Base-by-base conservation (phyloP, 2,113 vertebrate species). In the Dipodomys spectabilis region DNA sequence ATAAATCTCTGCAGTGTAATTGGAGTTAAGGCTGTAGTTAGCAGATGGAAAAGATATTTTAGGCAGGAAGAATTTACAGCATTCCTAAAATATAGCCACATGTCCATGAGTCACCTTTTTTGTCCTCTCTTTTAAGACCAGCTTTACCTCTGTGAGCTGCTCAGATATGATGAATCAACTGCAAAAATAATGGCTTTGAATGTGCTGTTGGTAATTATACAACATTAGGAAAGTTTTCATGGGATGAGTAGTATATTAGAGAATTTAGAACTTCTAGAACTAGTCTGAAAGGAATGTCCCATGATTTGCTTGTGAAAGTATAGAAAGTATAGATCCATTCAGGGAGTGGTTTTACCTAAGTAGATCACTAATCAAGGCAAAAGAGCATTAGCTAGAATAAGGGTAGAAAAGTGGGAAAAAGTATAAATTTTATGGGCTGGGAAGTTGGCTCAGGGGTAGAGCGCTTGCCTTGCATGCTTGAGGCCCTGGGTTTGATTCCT, bases 1-100 rank as follows among this genome's bases (percentile, higher is more conserved):
- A 92, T 93, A 94, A 71, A 88, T 93, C 92, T 96, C 82, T 57
- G 39, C 79, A 73, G 75, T 91, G 71, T 80, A 94, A 92, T 0
- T 93, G 82, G 88, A 96, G 62, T 94, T 94, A 91, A 95, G 94
- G 91, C 72, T 91, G 60, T 93, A 91, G 94, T 94, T 92, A 81
- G 93, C 95, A 97, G 96, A 97, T 95, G 93, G 96, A 91, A 89
- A 94, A 95, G 90, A 82, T 96, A 95, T 96, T 96, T 96, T 94
- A 88, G 85, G 93, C 49, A 90, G 82, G 53, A 96, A 39, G 74
- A 95, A 94, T 97, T 93, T 94, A 73, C 79, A 68, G 82, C 87
- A 68, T 89, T 96, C 93, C 86, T 92, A 94, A 94, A 96, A 96
- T 94, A 97, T 35, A 95, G 88, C 71, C 88, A 95, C 92, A 94